A percentile compares a stretch with the other conserved stretches of the same genome.
Conservation (phyloP, 1,140 invertebrate genomes). For the Aphaenogaster rudis region DNA sequence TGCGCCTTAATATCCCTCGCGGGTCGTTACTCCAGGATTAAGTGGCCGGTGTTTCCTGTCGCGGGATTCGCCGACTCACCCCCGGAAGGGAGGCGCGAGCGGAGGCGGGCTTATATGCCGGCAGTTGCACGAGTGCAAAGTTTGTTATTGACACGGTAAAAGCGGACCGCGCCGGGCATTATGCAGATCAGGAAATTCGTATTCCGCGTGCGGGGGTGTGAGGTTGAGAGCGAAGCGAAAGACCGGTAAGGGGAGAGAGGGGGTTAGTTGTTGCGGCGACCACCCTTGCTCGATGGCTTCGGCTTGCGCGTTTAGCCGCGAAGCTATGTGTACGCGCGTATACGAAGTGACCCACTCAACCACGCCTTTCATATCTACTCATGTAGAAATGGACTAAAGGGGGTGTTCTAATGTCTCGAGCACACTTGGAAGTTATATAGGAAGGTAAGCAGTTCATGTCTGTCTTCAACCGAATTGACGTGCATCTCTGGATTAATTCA, state of each 20-base stretch:
- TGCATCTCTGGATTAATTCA: slow-evolving; percentile 4
- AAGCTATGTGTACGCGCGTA: not conserved
- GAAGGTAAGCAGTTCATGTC: not conserved
- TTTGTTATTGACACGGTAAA: slow-evolving; percentile 69
- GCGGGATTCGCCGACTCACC: not conserved
- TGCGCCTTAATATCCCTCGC: slow-evolving; percentile 21
- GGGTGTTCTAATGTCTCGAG: not conserved
- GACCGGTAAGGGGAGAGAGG: not conserved
- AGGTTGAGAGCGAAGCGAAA: not conserved
- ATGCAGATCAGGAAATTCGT: slow-evolving; percentile 74
- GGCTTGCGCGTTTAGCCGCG: slow-evolving; percentile 13
- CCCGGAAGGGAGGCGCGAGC: slow-evolving; percentile 7
- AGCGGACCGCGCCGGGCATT: slow-evolving; percentile 65
- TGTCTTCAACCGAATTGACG: not conserved
- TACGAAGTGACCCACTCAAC: slow-evolving; percentile 42
- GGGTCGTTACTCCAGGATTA: slow-evolving; percentile 52
- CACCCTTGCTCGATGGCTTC: not conserved
- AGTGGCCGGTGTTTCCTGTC: slow-evolving; percentile 36
- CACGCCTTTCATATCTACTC: slow-evolving; percentile 21
- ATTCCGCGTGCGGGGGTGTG: slow-evolving; percentile 33
- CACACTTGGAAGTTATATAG: not conserved
- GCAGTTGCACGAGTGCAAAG: slow-evolving; percentile 69
- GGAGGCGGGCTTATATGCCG: slow-evolving; percentile 9
- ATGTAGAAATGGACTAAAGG: not conserved
- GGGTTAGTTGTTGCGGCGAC: slow-evolving; percentile 34